A percentile compares a stretch with the other conserved stretches of the same genome.
phyloP scores from a whole-genome alignment of 64 coral and sea anemone species.

The Actinia tenebrosa region DNA sequence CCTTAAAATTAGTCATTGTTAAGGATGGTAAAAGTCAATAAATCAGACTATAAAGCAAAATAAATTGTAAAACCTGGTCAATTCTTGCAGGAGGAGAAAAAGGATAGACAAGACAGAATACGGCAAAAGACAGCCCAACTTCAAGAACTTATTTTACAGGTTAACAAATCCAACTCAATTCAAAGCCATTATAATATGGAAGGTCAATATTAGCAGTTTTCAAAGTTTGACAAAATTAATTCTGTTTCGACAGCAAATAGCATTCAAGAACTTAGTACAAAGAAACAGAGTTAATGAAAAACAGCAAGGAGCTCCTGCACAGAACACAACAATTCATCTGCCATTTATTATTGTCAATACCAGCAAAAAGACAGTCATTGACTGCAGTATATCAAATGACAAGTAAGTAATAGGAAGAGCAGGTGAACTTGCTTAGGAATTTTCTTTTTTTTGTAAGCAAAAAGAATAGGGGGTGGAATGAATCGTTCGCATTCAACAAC shows the following conservation, averaged over 20 bases:
- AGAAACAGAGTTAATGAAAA: constrained; percentile 85
- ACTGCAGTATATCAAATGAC: constrained; percentile 99
- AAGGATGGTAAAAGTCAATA: too few relatives aligned
- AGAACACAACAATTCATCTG: constrained; percentile 96
- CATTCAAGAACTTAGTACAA: constrained; percentile 96
- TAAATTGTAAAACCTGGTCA: neutral
- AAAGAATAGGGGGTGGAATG: too few relatives aligned
- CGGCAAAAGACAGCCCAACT: constrained; percentile 93
- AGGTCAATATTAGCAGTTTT: neutral
- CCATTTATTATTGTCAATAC: constrained; percentile 99
- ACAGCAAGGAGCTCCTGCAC: constrained; percentile 66
- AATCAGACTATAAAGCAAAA: too few relatives aligned
- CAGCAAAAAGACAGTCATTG: constrained; percentile 99
- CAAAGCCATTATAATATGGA: too few relatives aligned
- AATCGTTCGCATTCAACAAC: too few relatives aligned
- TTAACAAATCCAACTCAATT: constrained; percentile 1
- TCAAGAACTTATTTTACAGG: constrained; percentile 96
- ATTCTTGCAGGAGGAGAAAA: constrained; percentile 68
- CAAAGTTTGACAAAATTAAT: neutral
- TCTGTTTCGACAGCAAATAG: constrained; percentile 74
- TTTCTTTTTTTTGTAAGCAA: too few relatives aligned
- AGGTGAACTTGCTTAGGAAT: too few relatives aligned
- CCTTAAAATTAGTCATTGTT: too few relatives aligned
- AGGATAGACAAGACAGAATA: constrained; percentile 85
- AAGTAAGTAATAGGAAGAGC: constrained; percentile 59